These are phyloP conservation scores for Heterochromis multidens DNA, from an alignment of 2,113 vertebrate genomes.

Conservation along the genomic window DNA sequence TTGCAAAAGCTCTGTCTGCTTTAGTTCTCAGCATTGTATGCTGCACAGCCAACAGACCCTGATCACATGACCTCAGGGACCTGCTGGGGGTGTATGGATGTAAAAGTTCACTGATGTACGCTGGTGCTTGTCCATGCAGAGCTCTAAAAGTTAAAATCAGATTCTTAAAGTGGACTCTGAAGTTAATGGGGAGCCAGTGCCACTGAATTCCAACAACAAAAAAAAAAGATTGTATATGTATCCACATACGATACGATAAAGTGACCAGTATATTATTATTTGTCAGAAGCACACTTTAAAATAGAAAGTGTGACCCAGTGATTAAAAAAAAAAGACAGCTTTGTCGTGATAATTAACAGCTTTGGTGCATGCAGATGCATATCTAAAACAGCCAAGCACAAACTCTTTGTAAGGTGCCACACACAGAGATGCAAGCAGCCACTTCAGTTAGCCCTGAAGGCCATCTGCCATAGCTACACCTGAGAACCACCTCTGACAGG, in stretches of 20 bases:
- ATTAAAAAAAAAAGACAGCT: neutral
- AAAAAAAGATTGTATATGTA: neutral
- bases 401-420: neutral
- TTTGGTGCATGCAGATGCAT: neutral
- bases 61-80: neutral
- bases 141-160: neutral
- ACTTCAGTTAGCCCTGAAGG: constrained; percentile 28
- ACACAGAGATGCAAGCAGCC: neutral
- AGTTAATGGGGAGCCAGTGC: neutral
- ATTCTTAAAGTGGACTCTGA: neutral
- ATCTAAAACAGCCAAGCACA: neutral
- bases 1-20: neutral
- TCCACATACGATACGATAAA: neutral
- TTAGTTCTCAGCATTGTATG: neutral
- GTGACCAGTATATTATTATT: neutral
- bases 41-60: neutral
- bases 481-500: constrained; percentile 68
- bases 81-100: neutral
- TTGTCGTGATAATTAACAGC: neutral
- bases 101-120: neutral
- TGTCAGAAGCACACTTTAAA: neutral
- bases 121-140: neutral
- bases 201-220: neutral
- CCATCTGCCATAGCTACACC: constrained; percentile 67
- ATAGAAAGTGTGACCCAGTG: neutral